Conservation (phyloP, 2,113 vertebrate species). For the Fregata magnificens region DNA sequence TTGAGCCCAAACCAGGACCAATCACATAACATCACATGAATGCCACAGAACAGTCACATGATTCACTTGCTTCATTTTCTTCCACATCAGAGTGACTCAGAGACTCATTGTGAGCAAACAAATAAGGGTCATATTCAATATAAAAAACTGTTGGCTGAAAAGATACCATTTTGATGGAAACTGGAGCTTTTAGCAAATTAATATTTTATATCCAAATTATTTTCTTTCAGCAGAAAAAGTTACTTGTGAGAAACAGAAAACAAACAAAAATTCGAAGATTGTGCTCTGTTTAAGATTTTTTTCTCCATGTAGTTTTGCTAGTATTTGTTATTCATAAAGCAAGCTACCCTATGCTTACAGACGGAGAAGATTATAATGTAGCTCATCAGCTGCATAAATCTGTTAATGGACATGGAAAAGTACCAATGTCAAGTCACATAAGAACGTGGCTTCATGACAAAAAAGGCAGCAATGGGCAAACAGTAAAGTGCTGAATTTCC, state of each 20-base stretch:
- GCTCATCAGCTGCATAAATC: neutral
- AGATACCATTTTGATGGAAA: neutral
- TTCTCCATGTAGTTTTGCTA: neutral
- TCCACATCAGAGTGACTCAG: neutral
- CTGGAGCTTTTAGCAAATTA: neutral
- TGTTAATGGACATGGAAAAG: neutral
- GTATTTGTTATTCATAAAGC: neutral
- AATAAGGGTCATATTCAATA: neutral
- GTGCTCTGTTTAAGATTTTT: neutral
- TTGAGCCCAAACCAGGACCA: neutral
- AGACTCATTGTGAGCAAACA: neutral
- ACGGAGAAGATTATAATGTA: neutral
- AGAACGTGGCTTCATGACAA: neutral
- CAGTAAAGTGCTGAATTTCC: neutral
- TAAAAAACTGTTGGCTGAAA: neutral
- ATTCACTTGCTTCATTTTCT: neutral
- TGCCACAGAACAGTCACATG: neutral
- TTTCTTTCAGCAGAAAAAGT: neutral
- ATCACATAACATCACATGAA: neutral
- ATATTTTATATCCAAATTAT: neutral
- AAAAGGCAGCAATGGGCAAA: neutral
- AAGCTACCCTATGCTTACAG: neutral
- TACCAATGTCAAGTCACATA: neutral
- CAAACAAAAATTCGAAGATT: neutral
- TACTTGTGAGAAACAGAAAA: neutral